Evolutionary conservation across 2,113 vertebrate species (phyloP), one percentile per base, ranked within the genome.

Genomic region (Bagarius yarrelli): DNA sequence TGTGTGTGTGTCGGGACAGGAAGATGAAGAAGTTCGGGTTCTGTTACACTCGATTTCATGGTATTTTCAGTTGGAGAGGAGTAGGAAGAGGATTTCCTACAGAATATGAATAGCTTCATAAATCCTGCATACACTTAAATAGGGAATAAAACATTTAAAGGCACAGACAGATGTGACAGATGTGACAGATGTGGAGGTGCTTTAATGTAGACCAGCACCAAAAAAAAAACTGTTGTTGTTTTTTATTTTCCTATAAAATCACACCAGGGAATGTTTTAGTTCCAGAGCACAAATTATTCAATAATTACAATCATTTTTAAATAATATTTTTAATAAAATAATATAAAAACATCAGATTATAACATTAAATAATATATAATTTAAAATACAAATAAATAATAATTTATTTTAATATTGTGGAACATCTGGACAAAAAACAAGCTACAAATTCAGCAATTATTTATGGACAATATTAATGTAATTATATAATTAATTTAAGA

Each of bases 21-120:
- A 63, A 80, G 85, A 90, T 85, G 83, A 89, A 84, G 83, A 66
- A 84, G 85, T 86, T 82, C 81, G 78, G 80, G 86, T 55, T 53
- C 25, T 25, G 15, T 55, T 47, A 83, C 80, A 80, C 44, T 76
- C 44, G 70, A 81, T 81, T 84, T 87, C 83, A 76, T 60, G 3
- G 36, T 40, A 40, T 63, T 25, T 53, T 53, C 16, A 2, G 16
- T 53, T 53, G 16, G 16, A 40, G 19, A 52, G 19, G 18, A 53
- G 27, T 16, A 32, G n/a, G 34, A 69, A 13, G 23, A 69, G 61
- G 8, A 67, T 55, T 78, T 67, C 23, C 30, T 55, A 44, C 15
- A 21, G 32, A 47, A 79, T 30, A 27, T 21, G 16, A 79, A 25
- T 5, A 44, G 52, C 55, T 70, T 40, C 34, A 19, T 67, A 40